These are phyloP conservation scores for Zygaena filipendulae DNA, from an alignment of 2,888 invertebrate species.

Conservation along the genomic window DNA sequence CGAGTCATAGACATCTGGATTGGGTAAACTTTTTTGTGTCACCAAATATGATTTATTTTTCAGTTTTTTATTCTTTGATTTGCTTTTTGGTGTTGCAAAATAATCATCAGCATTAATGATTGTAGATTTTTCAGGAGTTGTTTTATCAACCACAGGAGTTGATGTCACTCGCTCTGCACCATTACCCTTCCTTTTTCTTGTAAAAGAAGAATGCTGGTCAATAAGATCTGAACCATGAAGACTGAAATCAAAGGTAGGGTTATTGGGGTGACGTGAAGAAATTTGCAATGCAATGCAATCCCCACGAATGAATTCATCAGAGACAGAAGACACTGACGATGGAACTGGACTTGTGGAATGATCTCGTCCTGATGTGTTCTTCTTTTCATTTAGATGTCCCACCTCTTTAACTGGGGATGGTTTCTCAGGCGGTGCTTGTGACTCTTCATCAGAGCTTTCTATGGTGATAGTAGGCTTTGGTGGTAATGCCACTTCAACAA, in stretches of 20 bases:
- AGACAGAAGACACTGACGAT: constrained; percentile 57
- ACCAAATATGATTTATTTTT: constrained; percentile 44
- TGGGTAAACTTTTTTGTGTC: constrained; percentile 42
- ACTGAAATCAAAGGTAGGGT: constrained; percentile 56
- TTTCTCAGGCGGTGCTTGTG: constrained; percentile 21
- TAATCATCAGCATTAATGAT: constrained; percentile 28
- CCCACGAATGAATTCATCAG: constrained; percentile 59
- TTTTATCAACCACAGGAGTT: constrained; percentile 26
- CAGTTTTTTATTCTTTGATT: constrained; percentile 51
- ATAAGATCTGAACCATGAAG: constrained; percentile 56
- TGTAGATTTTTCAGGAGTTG: constrained; percentile 18
- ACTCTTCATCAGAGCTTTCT: constrained; percentile 58
- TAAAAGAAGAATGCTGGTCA: constrained; percentile 37
- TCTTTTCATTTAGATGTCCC: constrained; percentile 20
- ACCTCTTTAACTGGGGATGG: constrained; percentile 17
- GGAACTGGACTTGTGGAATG: constrained; percentile 53
- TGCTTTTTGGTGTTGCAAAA: constrained; percentile 60
- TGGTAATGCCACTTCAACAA: constrained; percentile 53
- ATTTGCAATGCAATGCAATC: constrained; percentile 62
- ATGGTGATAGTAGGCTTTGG: constrained; percentile 58
- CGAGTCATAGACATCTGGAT: constrained; percentile 67
- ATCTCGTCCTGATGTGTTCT: constrained; percentile 27
- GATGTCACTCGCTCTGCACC: constrained; percentile 38
- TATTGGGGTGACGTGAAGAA: constrained; percentile 41
- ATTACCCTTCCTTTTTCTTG: constrained; percentile 53